These are phyloP conservation scores for Drosophila virilis DNA, from an alignment of 1,140 invertebrate genomes.

Conservation along the genomic window DNA sequence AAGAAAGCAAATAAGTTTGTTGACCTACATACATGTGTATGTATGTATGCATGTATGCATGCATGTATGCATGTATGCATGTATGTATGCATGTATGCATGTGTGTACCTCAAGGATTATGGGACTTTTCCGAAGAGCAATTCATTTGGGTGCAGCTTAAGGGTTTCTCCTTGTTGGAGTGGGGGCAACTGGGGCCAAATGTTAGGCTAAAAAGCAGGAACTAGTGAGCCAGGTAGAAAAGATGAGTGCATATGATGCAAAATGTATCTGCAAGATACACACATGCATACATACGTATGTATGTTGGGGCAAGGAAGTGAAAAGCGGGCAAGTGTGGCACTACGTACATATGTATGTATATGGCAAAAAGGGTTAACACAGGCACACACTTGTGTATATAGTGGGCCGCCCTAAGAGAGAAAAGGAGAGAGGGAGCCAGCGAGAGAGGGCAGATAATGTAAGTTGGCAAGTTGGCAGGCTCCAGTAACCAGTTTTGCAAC, in stretches of 20 bases:
- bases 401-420: neutral
- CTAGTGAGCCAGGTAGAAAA: too few species aligned
- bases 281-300: neutral
- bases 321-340: conserved; percentile 24
- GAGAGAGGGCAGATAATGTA: conserved; percentile 7
- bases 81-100: too few species aligned
- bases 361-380: conserved; percentile 56
- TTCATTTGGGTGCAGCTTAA: too few species aligned
- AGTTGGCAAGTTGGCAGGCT: conserved; percentile 41
- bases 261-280: neutral
- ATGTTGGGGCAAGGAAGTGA: conserved; percentile 28
- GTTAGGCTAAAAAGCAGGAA: neutral
- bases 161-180: too few species aligned
- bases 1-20: too few species aligned
- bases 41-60: too few species aligned
- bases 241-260: conserved; percentile 5
- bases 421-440: neutral
- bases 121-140: too few species aligned
- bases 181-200: conserved; percentile 1
- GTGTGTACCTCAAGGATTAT: too few species aligned
- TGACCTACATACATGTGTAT: too few species aligned
- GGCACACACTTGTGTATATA: neutral
- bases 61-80: too few species aligned
- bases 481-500: conserved; percentile 72
- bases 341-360: too few species aligned